Evolutionary conservation across 2,888 invertebrate genomes (phyloP).

Genomic region (Syrphus vitripennis): DNA sequence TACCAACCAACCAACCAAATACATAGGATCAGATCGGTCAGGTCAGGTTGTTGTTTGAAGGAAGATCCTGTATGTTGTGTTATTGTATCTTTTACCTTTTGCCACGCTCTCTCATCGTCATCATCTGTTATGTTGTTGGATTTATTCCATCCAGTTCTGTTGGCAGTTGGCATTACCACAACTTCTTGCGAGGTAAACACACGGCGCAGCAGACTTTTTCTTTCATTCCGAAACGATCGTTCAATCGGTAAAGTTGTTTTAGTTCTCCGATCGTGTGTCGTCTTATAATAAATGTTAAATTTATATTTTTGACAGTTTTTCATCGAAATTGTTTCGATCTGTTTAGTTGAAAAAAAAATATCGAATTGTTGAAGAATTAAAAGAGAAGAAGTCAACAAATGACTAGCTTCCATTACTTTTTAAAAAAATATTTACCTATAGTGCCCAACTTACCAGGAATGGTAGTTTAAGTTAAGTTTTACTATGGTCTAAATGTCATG

Average conservation of each 20-base stretch:
- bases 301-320: slow-evolving; percentile 4
- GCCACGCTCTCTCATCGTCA: slow-evolving; percentile 23
- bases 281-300: slow-evolving; percentile 28
- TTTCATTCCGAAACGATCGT: slow-evolving; percentile 80
- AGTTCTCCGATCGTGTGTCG: slow-evolving; percentile 51
- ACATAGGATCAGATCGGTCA: neutral
- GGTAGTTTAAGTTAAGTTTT: neutral
- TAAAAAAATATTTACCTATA: too few relatives aligned
- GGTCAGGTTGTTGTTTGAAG: slow-evolving; percentile 18
- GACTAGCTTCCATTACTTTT: slow-evolving; percentile 28
- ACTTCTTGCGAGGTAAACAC: slow-evolving; percentile 74
- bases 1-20: slow-evolving; percentile 14
- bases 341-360: slow-evolving; percentile 7
- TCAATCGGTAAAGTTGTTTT: slow-evolving; percentile 77
- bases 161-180: neutral
- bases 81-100: slow-evolving; percentile 2
- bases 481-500: slow-evolving; percentile 17
- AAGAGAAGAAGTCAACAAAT: slow-evolving; percentile 3
- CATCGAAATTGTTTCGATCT: slow-evolving; percentile 21
- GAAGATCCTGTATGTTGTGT: slow-evolving; percentile 23
- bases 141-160: slow-evolving; percentile 16
- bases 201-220: slow-evolving; percentile 75
- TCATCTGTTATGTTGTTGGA: slow-evolving; percentile 23
- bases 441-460: neutral
- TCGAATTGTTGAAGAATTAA: slow-evolving; percentile 6